Conservation (phyloP, 1,140 invertebrate genomes). For the Zaprionus davidi region DNA sequence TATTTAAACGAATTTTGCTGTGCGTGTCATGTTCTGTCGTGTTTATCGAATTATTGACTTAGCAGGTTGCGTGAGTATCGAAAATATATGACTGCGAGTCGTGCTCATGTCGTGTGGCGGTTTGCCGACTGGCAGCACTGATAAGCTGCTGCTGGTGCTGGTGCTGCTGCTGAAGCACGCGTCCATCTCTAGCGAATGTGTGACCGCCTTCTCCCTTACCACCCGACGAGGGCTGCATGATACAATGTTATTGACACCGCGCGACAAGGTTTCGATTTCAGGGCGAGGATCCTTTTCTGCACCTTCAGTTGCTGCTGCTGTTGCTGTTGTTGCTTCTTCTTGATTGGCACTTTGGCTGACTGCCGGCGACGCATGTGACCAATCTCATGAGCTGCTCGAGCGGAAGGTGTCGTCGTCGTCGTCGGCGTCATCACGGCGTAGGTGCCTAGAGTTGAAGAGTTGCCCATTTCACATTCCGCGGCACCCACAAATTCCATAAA, state of each 20-base stretch:
- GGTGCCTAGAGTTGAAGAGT: slow-evolving; percentile 17
- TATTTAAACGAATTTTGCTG: slow-evolving; percentile 1
- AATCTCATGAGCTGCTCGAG: slow-evolving; percentile 30
- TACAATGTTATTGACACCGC: slow-evolving; percentile 79
- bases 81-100: slow-evolving; percentile 2
- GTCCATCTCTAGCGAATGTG: slow-evolving; percentile 3
- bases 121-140: background rate
- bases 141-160: background rate
- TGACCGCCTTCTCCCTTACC: background rate
- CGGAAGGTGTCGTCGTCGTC: slow-evolving; percentile 43
- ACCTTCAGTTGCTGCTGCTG: slow-evolving; percentile 23
- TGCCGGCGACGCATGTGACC: slow-evolving; percentile 48
- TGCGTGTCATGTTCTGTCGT: slow-evolving; percentile 21
- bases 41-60: slow-evolving; percentile 17
- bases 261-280: slow-evolving; percentile 71
- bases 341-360: slow-evolving; percentile 77
- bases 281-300: slow-evolving; percentile 16
- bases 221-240: slow-evolving; percentile 19
- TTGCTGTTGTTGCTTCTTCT: slow-evolving; percentile 40
- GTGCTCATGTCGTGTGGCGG: slow-evolving; percentile 9
- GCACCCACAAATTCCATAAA: slow-evolving; percentile 23
- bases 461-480: slow-evolving; percentile 8
- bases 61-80: slow-evolving; percentile 3
- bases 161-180: background rate
- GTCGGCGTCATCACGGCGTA: slow-evolving; percentile 31